Evolutionary conservation across 2,113 vertebrate species (phyloP).

Genomic region (Hypomesus transpacificus): DNA sequence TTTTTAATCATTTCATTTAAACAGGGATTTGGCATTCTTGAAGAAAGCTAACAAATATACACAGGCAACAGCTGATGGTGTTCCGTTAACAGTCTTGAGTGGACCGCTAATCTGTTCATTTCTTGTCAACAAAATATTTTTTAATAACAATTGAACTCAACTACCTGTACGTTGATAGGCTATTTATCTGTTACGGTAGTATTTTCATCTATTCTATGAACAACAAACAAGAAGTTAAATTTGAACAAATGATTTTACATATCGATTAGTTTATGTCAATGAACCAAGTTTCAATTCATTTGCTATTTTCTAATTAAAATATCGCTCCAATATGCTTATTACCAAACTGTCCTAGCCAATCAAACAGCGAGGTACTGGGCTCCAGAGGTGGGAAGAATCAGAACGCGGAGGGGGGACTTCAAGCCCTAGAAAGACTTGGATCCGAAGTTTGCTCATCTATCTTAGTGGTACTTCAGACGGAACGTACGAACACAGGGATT

Average conservation of each 20-base stretch:
- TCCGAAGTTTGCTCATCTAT: conserved; percentile 39
- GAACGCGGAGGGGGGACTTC: conserved; percentile 50
- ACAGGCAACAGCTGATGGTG: not conserved
- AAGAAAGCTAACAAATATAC: too few relatives aligned
- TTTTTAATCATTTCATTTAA: too few relatives aligned
- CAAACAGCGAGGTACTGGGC: conserved; percentile 22
- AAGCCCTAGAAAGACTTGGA: conserved; percentile 7
- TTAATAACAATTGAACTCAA: not conserved
- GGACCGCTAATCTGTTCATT: not conserved
- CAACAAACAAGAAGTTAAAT: too few relatives aligned
- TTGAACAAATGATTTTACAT: too few relatives aligned
- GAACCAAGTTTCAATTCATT: not conserved
- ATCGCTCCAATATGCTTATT: conserved; percentile 14
- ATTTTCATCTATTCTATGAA: not conserved
- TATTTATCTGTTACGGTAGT: conserved; percentile 1
- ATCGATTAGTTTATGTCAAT: conserved; percentile 7
- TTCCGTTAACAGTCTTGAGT: too few relatives aligned
- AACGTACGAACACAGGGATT: too few relatives aligned
- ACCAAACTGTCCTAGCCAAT: conserved; percentile 56
- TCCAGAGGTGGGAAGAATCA: conserved; percentile 33
- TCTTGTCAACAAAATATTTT: not conserved
- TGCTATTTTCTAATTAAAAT: not conserved
- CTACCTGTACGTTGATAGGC: not conserved
- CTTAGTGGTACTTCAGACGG: conserved; percentile 13
- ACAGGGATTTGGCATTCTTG: too few relatives aligned